These are phyloP conservation scores for Drosophila guanche DNA, from an alignment of 1,140 invertebrate genomes.

Conservation along the genomic window DNA sequence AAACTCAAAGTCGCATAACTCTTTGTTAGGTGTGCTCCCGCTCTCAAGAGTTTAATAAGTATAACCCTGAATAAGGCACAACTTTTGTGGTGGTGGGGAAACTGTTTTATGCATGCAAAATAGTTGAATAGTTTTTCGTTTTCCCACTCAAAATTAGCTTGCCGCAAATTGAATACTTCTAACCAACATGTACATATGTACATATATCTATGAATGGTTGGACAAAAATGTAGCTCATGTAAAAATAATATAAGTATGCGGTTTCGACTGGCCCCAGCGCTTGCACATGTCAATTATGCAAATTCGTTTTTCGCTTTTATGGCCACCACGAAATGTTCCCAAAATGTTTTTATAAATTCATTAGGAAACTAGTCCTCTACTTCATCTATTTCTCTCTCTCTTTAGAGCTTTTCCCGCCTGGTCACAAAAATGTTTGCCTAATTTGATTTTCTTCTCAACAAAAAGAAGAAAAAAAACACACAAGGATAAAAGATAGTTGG, in stretches of 20 bases:
- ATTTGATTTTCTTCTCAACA: constrained; percentile 54
- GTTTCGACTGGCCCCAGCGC: constrained; percentile 13
- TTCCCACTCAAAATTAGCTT: constrained; percentile 5
- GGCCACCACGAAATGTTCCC: constrained; percentile 21
- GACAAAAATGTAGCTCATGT: constrained; percentile 16
- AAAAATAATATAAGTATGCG: constrained; percentile 17
- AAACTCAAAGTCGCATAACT: no score
- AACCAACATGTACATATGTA: background rate
- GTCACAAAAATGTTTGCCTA: constrained; percentile 51
- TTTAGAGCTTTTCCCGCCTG: background rate
- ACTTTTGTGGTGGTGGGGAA: background rate
- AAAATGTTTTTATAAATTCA: constrained; percentile 75
- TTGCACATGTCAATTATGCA: constrained; percentile 67
- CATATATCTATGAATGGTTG: constrained; percentile 12
- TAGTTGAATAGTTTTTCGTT: no score
- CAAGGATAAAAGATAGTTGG: constrained; percentile 19
- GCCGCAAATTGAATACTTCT: constrained; percentile 6
- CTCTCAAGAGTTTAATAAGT: background rate
- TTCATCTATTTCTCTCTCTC: background rate
- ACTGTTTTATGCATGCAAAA: constrained; percentile 1
- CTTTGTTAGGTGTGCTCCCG: no score
- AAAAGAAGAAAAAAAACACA: constrained; percentile 9
- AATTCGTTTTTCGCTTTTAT: constrained; percentile 61
- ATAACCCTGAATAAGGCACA: background rate
- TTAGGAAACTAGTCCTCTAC: constrained; percentile 58